A percentile compares a stretch with the other conserved stretches of the same genome.
phyloP scores from a whole-genome alignment of 2,888 invertebrate genomes.

The Sicus ferrugineus region DNA sequence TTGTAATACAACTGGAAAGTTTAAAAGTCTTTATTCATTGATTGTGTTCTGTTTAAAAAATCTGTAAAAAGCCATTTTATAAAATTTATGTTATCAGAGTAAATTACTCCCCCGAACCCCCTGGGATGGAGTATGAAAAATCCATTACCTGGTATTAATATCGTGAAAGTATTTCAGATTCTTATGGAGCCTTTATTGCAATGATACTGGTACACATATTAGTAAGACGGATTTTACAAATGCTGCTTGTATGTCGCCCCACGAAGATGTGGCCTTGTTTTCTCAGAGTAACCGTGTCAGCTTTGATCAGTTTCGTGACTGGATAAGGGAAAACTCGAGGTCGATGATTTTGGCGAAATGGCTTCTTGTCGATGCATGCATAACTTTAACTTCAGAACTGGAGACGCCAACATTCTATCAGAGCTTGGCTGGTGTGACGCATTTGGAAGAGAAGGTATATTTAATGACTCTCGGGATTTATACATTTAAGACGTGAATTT shows the following conservation, averaged over 20 bases:
- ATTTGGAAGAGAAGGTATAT: slow-evolving; percentile 76
- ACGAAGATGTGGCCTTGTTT: slow-evolving; percentile 58
- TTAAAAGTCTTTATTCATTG: too few species aligned
- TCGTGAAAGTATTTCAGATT: slow-evolving; percentile 71
- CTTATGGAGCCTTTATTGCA: slow-evolving; percentile 85
- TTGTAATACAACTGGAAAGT: too few species aligned
- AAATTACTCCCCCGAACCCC: too few species aligned
- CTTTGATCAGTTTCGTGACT: slow-evolving; percentile 79
- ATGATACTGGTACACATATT: slow-evolving; percentile 79
- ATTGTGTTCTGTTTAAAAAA: too few species aligned
- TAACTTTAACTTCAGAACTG: slow-evolving; percentile 79
- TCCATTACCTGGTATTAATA: too few species aligned
- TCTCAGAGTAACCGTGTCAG: slow-evolving; percentile 69
- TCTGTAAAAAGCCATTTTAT: too few species aligned
- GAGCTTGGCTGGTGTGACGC: slow-evolving; percentile 92
- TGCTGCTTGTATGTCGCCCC: slow-evolving; percentile 67
- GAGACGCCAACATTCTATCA: slow-evolving; percentile 93
- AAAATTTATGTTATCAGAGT: too few species aligned
- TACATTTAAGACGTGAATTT: too few species aligned
- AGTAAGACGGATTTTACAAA: slow-evolving; percentile 77
- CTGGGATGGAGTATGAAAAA: too few species aligned
- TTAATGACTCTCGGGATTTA: neutral
- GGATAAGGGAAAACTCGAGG: slow-evolving; percentile 79
- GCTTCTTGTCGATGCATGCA: slow-evolving; percentile 77
- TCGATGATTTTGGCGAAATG: slow-evolving; percentile 83